Evolutionary conservation across 2,113 vertebrate genomes (phyloP).

Genomic region (Oryzias woworae): DNA sequence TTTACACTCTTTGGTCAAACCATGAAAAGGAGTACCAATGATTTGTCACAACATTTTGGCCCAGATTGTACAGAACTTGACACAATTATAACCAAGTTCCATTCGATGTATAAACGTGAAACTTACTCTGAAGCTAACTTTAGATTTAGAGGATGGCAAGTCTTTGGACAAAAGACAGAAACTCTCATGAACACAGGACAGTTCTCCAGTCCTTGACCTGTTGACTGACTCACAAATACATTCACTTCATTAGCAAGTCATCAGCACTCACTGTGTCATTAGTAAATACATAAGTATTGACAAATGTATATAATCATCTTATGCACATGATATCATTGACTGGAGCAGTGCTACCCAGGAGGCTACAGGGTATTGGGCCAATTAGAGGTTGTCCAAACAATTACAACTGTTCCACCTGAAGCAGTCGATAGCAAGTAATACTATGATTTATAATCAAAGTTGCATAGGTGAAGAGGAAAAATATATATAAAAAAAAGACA

Average conservation of each 20-base stretch:
- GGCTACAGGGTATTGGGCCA: conserved; percentile 50
- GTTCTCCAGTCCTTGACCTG: conserved; percentile 79
- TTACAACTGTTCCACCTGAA: conserved; percentile 76
- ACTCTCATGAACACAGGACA: conserved; percentile 27
- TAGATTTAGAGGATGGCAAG: too few species aligned
- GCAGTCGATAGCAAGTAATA: conserved; percentile 72
- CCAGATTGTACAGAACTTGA: too few species aligned
- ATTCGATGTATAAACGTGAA: too few species aligned
- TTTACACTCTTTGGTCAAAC: too few species aligned
- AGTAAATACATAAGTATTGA: conserved; percentile 82
- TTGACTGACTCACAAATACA: conserved; percentile 74
- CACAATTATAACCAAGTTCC: too few species aligned
- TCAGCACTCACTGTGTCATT: conserved; percentile 70
- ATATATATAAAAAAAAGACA: conserved; percentile 63
- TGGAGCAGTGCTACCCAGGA: conserved; percentile 63
- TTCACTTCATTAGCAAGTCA: conserved; percentile 81
- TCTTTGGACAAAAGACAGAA: too few species aligned
- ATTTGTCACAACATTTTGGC: too few species aligned
- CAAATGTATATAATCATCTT: conserved; percentile 75
- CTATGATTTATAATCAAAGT: conserved; percentile 79
- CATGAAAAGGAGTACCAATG: too few species aligned
- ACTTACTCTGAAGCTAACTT: too few species aligned
- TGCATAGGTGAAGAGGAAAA: conserved; percentile 75
- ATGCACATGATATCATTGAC: conserved; percentile 74
- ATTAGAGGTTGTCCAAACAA: conserved; percentile 63